Base-by-base conservation (phyloP, 2,888 invertebrate species). In the Drosophila rellima region DNA sequence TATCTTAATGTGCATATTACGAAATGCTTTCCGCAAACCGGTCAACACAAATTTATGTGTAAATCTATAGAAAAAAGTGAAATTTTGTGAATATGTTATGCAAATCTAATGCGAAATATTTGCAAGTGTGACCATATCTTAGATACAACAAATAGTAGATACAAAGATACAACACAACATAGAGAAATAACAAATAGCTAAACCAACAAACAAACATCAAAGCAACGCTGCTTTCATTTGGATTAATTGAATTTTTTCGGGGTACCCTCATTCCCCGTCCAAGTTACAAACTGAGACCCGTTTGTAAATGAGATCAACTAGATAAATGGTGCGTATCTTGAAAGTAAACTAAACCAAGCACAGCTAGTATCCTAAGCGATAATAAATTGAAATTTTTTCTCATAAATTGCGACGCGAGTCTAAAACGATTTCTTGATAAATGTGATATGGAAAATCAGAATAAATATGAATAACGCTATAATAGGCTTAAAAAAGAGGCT, bases 251-350 rank as follows among this genome's bases (percentile, higher is more conserved):
- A 67, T 70, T 52, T 45, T 62, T 62, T 68, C 20, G 62, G 67
- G 62, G 48, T 11, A 47, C 8, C 26, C 23, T 26, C 31, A 15
- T 13, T 7, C 18, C 31, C 48, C 50, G 31, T 31, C 48, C 45
- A 63, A n/a, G 59, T 65, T 59, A 56, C 44, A 59, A 63, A 66
- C 70, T 65, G 70, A 71, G 81, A 83, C 73, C 63, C 65, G 71
- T 64, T 81, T 74, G 40, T 89, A 59, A 88, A 84, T 78, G 89
- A 89, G 75, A 85, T 81, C 78, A 81, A 85, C 82, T 87, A 87
- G 89, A 88, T 90, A 88, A 88, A 90, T 88, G 89, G 90, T 88
- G 81, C 73, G 90, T 88, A 88, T 83, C 78, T 82, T 68, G 18
- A 55, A 65, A 54, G 62, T 60, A 45, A 73, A 70, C 65, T 50